phyloP scores from a whole-genome alignment of 1,140 invertebrate species.

The Dryas iulia region DNA sequence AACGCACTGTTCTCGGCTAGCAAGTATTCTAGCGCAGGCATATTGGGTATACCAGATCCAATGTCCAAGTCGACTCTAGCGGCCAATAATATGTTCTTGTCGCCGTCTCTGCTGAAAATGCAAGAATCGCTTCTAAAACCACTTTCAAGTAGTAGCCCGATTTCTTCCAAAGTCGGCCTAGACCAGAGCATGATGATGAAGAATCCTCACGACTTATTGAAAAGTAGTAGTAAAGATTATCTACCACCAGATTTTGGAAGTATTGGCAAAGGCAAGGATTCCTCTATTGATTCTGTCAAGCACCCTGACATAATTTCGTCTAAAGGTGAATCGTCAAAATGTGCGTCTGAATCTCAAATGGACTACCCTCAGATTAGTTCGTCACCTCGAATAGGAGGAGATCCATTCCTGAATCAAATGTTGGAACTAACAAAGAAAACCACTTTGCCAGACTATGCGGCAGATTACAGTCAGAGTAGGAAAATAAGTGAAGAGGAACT shows the following conservation, averaged over 20 bases:
- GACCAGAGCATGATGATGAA: constrained; percentile 74
- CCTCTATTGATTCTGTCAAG: constrained; percentile 50
- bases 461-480: constrained; percentile 66
- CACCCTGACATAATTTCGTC: constrained; percentile 47
- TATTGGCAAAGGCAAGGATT: constrained; percentile 72
- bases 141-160: constrained; percentile 70
- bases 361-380: constrained; percentile 58
- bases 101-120: constrained; percentile 78
- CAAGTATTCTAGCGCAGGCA: constrained; percentile 81
- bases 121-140: constrained; percentile 78
- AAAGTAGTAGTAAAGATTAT: constrained; percentile 74
- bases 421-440: constrained; percentile 77
- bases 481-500: constrained; percentile 72
- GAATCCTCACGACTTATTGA: constrained; percentile 72
- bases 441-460: constrained; percentile 72
- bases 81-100: constrained; percentile 85
- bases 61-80: constrained; percentile 85
- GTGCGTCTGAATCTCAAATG: constrained; percentile 51
- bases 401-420: constrained; percentile 78
- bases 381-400: constrained; percentile 61
- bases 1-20: constrained; percentile 82
- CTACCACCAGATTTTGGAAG: constrained; percentile 75
- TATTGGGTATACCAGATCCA: constrained; percentile 83
- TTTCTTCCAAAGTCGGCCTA: constrained; percentile 65
- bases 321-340: constrained; percentile 56